Conservation (phyloP, 2,113 vertebrate genomes). For the Dolichallabes microphthalmus region DNA sequence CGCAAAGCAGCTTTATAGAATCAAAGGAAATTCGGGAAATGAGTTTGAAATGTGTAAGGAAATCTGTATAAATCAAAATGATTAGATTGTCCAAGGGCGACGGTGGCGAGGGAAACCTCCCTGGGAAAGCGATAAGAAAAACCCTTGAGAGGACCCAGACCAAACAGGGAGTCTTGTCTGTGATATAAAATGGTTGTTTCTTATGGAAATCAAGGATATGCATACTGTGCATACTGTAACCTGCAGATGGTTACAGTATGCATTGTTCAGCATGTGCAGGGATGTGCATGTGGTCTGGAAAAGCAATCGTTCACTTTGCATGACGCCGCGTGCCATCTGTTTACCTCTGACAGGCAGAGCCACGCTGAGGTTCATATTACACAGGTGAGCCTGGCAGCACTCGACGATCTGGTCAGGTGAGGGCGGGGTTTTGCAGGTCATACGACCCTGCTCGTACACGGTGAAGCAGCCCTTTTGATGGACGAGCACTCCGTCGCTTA, state of each 20-base stretch:
- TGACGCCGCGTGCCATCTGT: background rate
- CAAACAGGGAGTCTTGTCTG: background rate
- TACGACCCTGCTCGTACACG: constrained; percentile 88
- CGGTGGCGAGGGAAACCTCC: too few species aligned
- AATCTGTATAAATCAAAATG: too few species aligned
- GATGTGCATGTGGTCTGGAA: background rate
- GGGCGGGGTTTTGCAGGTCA: constrained; percentile 95
- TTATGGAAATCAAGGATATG: background rate
- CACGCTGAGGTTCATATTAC: constrained; percentile 91
- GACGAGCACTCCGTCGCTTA: constrained; percentile 79
- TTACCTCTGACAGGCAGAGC: constrained; percentile 86
- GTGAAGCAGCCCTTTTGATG: constrained; percentile 98
- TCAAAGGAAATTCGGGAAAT: too few species aligned
- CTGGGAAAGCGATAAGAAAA: too few species aligned
- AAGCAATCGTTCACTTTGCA: background rate
- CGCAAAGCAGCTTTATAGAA: too few species aligned
- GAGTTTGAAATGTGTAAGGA: too few species aligned
- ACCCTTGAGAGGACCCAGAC: too few species aligned
- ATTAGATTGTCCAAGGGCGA: too few species aligned
- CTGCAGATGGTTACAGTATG: background rate
- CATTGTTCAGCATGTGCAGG: background rate
- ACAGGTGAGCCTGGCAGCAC: constrained; percentile 92
- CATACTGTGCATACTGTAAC: too few species aligned
- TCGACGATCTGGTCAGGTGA: constrained; percentile 92
- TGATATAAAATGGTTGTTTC: background rate